Evolutionary conservation across 1,140 invertebrate genomes (phyloP), one percentile per base, ranked within the genome.

Genomic region (Trissolcus basalis): DNA sequence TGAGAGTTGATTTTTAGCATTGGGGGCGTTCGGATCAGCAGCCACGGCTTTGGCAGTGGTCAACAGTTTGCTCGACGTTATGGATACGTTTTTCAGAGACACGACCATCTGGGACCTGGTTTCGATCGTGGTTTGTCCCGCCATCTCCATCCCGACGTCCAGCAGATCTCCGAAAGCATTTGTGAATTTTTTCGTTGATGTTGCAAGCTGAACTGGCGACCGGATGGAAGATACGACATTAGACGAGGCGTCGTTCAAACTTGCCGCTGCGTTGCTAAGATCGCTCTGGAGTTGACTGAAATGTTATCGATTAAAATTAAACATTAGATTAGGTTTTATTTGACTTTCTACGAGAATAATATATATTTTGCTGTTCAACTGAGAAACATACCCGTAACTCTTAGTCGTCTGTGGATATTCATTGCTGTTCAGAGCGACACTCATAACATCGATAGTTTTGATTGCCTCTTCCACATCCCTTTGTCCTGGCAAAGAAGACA

Each of bases 401-500:
- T 93, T 94, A 60, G 91, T 91, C 0, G 93, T 92, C 0, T 89
- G 87, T 3, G 94, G 94, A 82, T 94, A 95, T 36, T 94, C 91
- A 44, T 91, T 91, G 70, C 91, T 91, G 59, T 92, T 91, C 11
- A 98, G 88, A 8, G 92, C 91, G 64, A 94, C 91, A 36, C 93
- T 92, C 36, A 93, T 93, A 71, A 93, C 91, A 53, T 92, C 93
- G 54, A 98, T 97, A 63, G 91, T 92, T 65, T 92, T 91, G 78
- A 98, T 94, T 0, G 96, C 95, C 11, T 93, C 91, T 82, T 98
- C 96, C 2, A 98, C 93, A 82, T 97, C 96, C 77, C 93, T 91
- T 80, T 98, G 96, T 0, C 96, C 95, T 8, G 96, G 96, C 39
- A 97, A 90, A 80, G 94, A 95, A 68, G 93, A 94, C 5, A 97